These are phyloP conservation scores for Tamandua tetradactyla DNA, from an alignment of 2,797 vertebrate species.

Conservation along the genomic window DNA sequence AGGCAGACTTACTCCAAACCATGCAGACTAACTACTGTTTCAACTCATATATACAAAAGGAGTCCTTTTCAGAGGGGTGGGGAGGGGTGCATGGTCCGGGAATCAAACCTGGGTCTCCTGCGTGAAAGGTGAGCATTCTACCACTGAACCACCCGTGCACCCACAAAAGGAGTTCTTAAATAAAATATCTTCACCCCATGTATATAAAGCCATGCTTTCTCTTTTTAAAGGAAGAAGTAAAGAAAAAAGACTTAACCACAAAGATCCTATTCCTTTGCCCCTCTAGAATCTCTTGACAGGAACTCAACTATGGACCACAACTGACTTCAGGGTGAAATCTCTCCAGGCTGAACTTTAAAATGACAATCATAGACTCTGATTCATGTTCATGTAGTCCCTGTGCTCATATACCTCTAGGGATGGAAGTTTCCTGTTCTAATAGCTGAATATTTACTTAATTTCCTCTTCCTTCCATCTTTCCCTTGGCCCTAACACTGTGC, in stretches of 20 bases:
- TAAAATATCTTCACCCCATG: neutral
- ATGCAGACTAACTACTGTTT: neutral
- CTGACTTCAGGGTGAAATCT: neutral
- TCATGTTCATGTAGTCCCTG: neutral
- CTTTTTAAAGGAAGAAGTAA: neutral
- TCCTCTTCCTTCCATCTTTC: neutral
- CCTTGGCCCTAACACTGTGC: neutral
- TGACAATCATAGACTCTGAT: neutral
- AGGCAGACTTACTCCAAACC: neutral
- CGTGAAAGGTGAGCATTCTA: too few relatives aligned
- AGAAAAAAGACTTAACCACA: neutral
- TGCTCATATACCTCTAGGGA: neutral
- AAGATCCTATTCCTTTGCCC: neutral
- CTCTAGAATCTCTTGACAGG: neutral
- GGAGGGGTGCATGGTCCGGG: too few relatives aligned
- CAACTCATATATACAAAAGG: neutral
- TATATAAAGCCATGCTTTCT: neutral
- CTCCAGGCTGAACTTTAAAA: neutral
- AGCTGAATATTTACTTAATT: neutral
- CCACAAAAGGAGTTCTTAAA: neutral
- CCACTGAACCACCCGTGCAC: too few relatives aligned
- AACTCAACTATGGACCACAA: neutral
- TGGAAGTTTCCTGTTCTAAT: neutral
- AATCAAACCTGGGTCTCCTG: too few relatives aligned
- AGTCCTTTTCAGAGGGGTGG: too few relatives aligned